phyloP scores from a whole-genome alignment of 2,888 invertebrate genomes.

The Pseudococcus viburni region DNA sequence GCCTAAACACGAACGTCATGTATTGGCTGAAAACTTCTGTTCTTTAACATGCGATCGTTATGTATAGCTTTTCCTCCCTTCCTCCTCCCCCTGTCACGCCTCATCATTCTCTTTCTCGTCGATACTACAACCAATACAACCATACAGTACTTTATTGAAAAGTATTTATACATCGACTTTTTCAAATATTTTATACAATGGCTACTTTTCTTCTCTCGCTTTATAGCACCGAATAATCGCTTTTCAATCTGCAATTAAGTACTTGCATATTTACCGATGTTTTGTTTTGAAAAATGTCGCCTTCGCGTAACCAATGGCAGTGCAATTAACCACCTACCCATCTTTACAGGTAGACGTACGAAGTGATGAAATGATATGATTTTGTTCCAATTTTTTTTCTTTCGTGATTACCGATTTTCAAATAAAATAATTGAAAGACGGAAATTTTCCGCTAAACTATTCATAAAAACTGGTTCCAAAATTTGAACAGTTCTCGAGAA shows the following conservation, averaged over 20 bases:
- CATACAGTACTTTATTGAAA: not conserved
- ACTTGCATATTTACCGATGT: not conserved
- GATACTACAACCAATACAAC: not conserved
- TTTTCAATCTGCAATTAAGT: not conserved
- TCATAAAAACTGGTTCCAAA: too few species aligned
- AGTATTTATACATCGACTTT: not conserved
- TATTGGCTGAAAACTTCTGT: constrained; percentile 16
- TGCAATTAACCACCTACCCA: not conserved
- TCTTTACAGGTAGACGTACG: not conserved
- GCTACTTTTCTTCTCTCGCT: not conserved
- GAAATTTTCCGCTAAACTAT: too few species aligned
- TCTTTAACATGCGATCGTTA: constrained; percentile 48
- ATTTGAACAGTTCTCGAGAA: too few species aligned
- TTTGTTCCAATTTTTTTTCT: too few species aligned
- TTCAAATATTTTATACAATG: not conserved
- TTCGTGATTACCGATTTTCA: too few species aligned
- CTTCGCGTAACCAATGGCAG: not conserved
- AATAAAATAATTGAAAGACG: too few species aligned
- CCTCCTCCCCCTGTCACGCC: not conserved
- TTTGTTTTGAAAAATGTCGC: constrained; percentile 14
- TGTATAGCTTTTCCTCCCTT: not conserved
- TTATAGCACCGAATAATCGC: not conserved
- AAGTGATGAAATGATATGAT: too few species aligned
- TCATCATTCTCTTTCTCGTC: not conserved
- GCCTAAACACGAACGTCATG: constrained; percentile 42